These are phyloP conservation scores for Craterocephalus amniculus DNA, from an alignment of 2,797 vertebrate species.

Conservation along the genomic window DNA sequence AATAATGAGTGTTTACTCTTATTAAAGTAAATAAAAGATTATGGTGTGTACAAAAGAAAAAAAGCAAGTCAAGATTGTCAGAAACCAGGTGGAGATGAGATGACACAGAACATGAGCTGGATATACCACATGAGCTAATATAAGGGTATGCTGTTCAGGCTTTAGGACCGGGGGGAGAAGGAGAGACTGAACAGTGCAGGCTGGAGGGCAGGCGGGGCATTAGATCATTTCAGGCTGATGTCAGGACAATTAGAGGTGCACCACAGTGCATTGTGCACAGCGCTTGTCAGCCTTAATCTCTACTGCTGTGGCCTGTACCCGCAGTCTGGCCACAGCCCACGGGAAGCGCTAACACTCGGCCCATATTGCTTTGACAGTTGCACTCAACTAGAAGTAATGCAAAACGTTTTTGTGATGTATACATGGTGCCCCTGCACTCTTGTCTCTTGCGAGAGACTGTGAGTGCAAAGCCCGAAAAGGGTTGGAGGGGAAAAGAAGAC, in stretches of 20 bases:
- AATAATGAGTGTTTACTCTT: slow-evolving; percentile 19
- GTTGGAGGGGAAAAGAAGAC: slow-evolving; percentile 59
- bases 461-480: slow-evolving; percentile 49
- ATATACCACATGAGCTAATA: slow-evolving; percentile 38
- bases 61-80: not conserved
- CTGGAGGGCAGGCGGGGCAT: slow-evolving; percentile 79
- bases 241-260: slow-evolving; percentile 91
- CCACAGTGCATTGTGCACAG: slow-evolving; percentile 81
- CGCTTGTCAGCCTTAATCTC: slow-evolving; percentile 92
- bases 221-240: slow-evolving; percentile 85
- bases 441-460: slow-evolving; percentile 84
- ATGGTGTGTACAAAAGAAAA: not conserved
- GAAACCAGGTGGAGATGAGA: slow-evolving; percentile 40
- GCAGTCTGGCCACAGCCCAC: slow-evolving; percentile 84
- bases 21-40: slow-evolving; percentile 38
- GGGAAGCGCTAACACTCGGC: slow-evolving; percentile 89
- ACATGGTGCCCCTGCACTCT: slow-evolving; percentile 87
- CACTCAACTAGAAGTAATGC: slow-evolving; percentile 97
- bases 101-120: slow-evolving; percentile 30
- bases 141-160: slow-evolving; percentile 46
- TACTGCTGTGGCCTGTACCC: slow-evolving; percentile 83
- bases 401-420: slow-evolving; percentile 93
- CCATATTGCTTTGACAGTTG: slow-evolving; percentile 98
- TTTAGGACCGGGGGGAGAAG: slow-evolving; percentile 55
- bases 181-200: slow-evolving; percentile 57